phyloP scores from a whole-genome alignment of 1,140 invertebrate genomes.

The Hirudo medicinalis region DNA sequence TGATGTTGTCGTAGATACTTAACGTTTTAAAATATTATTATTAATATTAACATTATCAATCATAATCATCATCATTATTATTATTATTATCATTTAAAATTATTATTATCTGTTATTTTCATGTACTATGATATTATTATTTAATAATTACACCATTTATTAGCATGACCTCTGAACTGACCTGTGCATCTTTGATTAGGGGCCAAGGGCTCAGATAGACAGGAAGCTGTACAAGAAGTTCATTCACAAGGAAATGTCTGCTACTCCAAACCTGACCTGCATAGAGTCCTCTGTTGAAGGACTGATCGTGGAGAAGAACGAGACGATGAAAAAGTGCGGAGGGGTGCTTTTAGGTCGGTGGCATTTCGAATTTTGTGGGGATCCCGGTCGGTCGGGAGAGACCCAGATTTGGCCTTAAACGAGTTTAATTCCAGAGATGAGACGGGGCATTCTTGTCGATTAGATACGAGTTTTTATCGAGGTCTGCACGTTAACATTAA shows the following conservation, averaged over 20 bases:
- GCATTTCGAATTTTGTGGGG: constrained; percentile 54
- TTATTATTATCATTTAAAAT: too few species aligned
- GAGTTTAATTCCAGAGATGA: too few species aligned
- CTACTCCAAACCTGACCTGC: constrained; percentile 57
- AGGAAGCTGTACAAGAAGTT: constrained; percentile 64
- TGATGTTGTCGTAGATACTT: not conserved
- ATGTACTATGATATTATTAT: not conserved
- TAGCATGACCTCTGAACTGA: not conserved
- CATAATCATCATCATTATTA: not conserved
- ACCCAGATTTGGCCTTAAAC: constrained; percentile 33
- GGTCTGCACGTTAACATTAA: too few species aligned
- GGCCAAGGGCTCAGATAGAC: constrained; percentile 78
- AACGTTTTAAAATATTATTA: too few species aligned
- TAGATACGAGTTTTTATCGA: too few species aligned
- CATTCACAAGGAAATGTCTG: constrained; percentile 63
- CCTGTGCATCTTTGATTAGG: constrained; percentile 36
- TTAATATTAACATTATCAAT: not conserved
- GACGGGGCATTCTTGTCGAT: too few species aligned
- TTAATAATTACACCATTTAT: too few species aligned
- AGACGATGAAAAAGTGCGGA: constrained; percentile 25
- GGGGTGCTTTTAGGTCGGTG: constrained; percentile 46
- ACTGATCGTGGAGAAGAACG: constrained; percentile 50
- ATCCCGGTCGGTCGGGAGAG: not conserved
- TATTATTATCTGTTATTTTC: too few species aligned
- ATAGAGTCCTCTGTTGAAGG: constrained; percentile 67